phyloP scores from a whole-genome alignment of 2,113 vertebrate genomes.

The Laticauda colubrina region DNA sequence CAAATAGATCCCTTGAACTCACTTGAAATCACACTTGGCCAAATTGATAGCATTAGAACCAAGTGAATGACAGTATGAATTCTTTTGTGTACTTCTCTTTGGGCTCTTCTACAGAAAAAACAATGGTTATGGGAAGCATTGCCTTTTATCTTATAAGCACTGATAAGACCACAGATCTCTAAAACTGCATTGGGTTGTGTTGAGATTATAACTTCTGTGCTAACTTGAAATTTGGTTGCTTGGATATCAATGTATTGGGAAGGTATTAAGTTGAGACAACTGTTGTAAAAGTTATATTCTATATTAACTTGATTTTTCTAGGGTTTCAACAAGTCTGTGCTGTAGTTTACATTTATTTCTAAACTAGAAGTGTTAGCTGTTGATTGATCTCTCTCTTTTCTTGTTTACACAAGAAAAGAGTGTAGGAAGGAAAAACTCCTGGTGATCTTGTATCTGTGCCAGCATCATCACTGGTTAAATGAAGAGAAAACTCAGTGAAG shows the following conservation, averaged over 20 bases:
- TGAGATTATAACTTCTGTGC: neutral
- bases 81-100: neutral
- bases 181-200: neutral
- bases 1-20: neutral
- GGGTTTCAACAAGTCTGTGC: neutral
- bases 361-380: neutral
- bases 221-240: neutral
- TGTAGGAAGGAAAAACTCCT: neutral
- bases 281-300: neutral
- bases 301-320: neutral
- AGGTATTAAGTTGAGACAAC: neutral
- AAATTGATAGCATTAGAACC: neutral
- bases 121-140: neutral
- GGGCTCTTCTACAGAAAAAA: neutral
- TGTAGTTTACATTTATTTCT: neutral
- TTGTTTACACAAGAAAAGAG: neutral
- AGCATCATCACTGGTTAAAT: neutral
- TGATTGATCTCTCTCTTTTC: neutral
- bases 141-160: neutral
- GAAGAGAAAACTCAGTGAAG: neutral
- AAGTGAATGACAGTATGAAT: neutral
- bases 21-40: neutral
- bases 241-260: neutral
- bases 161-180: neutral
- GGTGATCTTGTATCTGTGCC: neutral